Conservation (phyloP, 2,113 vertebrate genomes). For the Camelus dromedarius region DNA sequence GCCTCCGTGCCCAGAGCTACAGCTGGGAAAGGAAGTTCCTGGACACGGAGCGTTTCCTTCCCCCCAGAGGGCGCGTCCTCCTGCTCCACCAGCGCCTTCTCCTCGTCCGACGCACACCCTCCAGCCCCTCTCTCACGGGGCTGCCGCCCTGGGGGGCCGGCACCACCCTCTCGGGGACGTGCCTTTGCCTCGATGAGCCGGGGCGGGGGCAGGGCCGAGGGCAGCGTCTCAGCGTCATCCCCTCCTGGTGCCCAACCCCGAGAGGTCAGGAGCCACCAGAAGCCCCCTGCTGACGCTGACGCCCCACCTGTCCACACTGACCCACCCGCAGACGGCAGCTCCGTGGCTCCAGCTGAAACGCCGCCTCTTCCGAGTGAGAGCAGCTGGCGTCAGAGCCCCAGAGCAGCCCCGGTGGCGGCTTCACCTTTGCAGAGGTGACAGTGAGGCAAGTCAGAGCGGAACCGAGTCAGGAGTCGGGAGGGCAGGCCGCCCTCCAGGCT, state of each 20-base stretch:
- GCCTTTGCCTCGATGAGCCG: neutral
- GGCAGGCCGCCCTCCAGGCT: neutral
- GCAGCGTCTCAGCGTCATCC: neutral
- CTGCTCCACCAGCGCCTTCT: neutral
- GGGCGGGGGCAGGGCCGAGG: neutral
- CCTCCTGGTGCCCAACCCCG: neutral
- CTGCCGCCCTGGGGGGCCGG: neutral
- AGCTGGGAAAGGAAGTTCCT: neutral
- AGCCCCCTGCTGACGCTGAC: neutral
- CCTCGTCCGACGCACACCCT: neutral
- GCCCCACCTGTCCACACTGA: slow-evolving; percentile 54
- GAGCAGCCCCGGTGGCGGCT: neutral
- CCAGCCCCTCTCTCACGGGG: neutral
- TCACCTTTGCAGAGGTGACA: neutral
- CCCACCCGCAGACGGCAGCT: slow-evolving; percentile 47
- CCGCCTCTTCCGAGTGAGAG: slow-evolving; percentile 28
- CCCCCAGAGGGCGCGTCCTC: neutral
- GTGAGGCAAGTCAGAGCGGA: neutral
- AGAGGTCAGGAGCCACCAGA: neutral
- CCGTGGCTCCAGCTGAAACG: slow-evolving; percentile 7
- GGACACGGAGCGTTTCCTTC: neutral
- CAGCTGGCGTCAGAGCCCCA: neutral
- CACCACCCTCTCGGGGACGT: neutral
- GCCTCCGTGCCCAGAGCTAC: neutral
- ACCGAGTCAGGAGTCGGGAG: neutral